These are phyloP conservation scores for Notiomystis cincta DNA, from an alignment of 2,113 vertebrate species.

Conservation along the genomic window DNA sequence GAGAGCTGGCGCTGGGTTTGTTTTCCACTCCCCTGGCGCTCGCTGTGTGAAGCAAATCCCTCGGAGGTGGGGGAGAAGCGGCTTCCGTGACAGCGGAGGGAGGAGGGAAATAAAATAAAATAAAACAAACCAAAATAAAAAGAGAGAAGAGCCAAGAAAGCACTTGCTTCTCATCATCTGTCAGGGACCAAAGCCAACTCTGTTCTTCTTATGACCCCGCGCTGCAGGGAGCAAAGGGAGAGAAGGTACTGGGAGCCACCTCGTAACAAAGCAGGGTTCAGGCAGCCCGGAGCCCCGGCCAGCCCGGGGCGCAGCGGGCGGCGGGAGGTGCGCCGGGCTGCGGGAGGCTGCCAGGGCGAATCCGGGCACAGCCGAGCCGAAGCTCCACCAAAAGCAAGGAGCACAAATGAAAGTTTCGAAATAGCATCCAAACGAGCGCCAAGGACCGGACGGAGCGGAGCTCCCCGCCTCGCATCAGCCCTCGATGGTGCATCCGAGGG, in stretches of 20 bases:
- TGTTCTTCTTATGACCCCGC: background rate
- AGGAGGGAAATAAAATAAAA: conserved; percentile 1
- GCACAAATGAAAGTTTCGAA: conserved; percentile 34
- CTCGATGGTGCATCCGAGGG: background rate
- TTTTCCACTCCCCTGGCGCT: background rate
- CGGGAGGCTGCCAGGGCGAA: background rate
- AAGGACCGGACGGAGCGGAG: background rate
- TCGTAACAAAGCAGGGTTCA: background rate
- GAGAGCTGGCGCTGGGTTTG: background rate
- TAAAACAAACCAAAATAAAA: background rate
- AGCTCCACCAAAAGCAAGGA: background rate
- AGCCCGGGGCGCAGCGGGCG: background rate
- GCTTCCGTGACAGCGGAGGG: conserved; percentile 18
- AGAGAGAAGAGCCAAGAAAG: conserved; percentile 14
- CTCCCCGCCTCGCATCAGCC: background rate
- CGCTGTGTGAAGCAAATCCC: background rate
- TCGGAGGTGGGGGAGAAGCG: background rate
- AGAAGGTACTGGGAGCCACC: background rate
- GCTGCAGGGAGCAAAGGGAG: background rate
- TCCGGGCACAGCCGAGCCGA: background rate
- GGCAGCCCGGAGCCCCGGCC: background rate
- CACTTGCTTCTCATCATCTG: conserved; percentile 43
- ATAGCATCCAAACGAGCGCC: background rate
- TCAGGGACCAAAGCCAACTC: conserved; percentile 10
- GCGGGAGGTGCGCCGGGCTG: background rate